Conservation (phyloP, 2,888 invertebrate genomes). For the Tipula helvola region DNA sequence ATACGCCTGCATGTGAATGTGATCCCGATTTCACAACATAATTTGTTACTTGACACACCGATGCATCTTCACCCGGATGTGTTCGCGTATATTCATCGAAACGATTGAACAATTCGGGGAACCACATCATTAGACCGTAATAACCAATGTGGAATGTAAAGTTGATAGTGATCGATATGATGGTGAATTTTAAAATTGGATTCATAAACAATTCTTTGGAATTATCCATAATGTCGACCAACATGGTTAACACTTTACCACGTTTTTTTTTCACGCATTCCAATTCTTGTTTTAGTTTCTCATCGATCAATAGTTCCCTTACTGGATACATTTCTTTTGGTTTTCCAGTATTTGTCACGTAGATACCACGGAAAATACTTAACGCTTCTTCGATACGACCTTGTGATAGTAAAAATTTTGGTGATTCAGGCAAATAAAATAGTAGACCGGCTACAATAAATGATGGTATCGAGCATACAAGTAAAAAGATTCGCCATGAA, state of each 20-base stretch:
- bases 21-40: slow-evolving; percentile 59
- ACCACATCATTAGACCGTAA: slow-evolving; percentile 96
- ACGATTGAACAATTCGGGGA: slow-evolving; percentile 85
- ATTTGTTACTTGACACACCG: slow-evolving; percentile 63
- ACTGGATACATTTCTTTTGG: slow-evolving; percentile 64
- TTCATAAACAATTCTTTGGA: slow-evolving; percentile 68
- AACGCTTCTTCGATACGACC: slow-evolving; percentile 70
- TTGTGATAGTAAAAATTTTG: slow-evolving; percentile 72
- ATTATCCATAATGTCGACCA: slow-evolving; percentile 64
- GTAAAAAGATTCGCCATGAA: slow-evolving; percentile 84
- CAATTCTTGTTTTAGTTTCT: slow-evolving; percentile 33
- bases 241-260: slow-evolving; percentile 59
- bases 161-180: slow-evolving; percentile 77
- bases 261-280: slow-evolving; percentile 39
- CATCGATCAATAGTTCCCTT: slow-evolving; percentile 52
- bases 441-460: slow-evolving; percentile 74
- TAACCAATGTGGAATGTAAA: slow-evolving; percentile 93
- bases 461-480: slow-evolving; percentile 79
- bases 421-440: slow-evolving; percentile 78
- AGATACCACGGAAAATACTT: slow-evolving; percentile 69
- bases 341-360: slow-evolving; percentile 67
- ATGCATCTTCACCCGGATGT: slow-evolving; percentile 52
- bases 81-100: slow-evolving; percentile 66
- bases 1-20: slow-evolving; percentile 42
- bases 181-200: slow-evolving; percentile 70